Percentiles rank a stretch among this genome's conserved stretches.
phyloP scores from a whole-genome alignment of 1,140 invertebrate genomes.

The Lamellibrachia luymesi region DNA sequence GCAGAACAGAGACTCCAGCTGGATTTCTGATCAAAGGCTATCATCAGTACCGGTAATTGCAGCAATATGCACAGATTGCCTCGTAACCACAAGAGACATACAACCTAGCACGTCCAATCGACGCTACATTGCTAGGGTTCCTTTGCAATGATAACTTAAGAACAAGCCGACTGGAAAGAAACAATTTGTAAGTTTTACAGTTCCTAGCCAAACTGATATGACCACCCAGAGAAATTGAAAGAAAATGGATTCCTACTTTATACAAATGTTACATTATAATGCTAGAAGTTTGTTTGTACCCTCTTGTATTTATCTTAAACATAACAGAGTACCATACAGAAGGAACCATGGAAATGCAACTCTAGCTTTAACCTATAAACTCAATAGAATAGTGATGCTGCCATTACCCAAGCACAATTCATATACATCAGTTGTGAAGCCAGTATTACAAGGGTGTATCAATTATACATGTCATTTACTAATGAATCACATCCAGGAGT shows the following conservation, averaged over 20 bases:
- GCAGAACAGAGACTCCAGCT: too few relatives aligned
- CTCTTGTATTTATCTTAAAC: not conserved
- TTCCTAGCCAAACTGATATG: not conserved
- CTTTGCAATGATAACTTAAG: not conserved
- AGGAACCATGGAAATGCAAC: not conserved
- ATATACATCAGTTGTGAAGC: not conserved
- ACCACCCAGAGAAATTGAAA: too few relatives aligned
- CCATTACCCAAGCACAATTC: not conserved
- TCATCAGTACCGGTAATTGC: not conserved
- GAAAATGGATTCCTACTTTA: too few relatives aligned
- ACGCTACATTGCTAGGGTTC: not conserved
- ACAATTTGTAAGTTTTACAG: not conserved
- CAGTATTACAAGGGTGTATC: not conserved
- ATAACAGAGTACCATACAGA: not conserved
- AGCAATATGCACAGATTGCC: not conserved
- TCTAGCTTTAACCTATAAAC: too few relatives aligned
- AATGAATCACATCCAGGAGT: not conserved
- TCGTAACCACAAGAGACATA: not conserved
- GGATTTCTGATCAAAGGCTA: not conserved
- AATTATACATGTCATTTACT: not conserved
- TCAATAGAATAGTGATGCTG: not conserved
- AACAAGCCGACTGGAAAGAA: too few relatives aligned
- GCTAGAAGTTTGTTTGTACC: not conserved
- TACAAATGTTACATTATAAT: not conserved
- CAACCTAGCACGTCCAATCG: not conserved